Percentiles rank a stretch among this genome's conserved stretches.
These are phyloP conservation scores for Germaria angustata DNA, from an alignment of 2,888 invertebrate species.

Conservation along the genomic window DNA sequence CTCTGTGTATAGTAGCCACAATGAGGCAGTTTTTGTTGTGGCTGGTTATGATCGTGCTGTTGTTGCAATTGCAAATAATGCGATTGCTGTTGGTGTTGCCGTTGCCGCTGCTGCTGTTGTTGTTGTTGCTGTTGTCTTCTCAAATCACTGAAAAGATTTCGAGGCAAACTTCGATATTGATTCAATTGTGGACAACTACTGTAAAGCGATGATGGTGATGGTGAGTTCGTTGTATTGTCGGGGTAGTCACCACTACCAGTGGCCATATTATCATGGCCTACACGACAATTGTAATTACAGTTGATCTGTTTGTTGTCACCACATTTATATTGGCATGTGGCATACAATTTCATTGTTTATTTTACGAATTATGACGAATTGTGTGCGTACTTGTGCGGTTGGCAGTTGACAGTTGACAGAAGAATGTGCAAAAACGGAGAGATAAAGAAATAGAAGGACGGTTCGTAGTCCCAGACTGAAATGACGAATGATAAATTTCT, in stretches of 20 bases:
- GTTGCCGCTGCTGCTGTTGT: conserved; percentile 45
- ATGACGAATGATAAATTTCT: conserved; percentile 38
- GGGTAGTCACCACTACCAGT: conserved; percentile 71
- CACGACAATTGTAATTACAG: conserved; percentile 66
- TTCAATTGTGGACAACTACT: conserved; percentile 78
- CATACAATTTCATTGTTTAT: conserved; percentile 77
- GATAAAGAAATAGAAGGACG: not conserved
- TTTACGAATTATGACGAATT: conserved; percentile 44
- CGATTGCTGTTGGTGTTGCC: conserved; percentile 40
- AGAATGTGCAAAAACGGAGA: conserved; percentile 36
- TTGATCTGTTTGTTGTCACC: conserved; percentile 72
- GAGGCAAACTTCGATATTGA: conserved; percentile 67
- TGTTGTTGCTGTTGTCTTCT: conserved; percentile 55
- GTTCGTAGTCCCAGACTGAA: conserved; percentile 30
- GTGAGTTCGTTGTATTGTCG: conserved; percentile 70
- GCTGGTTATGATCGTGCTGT: conserved; percentile 48
- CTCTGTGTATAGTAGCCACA: conserved; percentile 34
- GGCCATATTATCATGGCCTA: conserved; percentile 75
- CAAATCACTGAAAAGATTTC: conserved; percentile 62
- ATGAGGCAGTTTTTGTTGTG: conserved; percentile 53
- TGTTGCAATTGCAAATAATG: conserved; percentile 43
- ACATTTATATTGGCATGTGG: conserved; percentile 78
- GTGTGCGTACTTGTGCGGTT: not conserved
- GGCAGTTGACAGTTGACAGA: conserved; percentile 5
- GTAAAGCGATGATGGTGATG: conserved; percentile 76